phyloP scores from a whole-genome alignment of 2,888 invertebrate species.

The Xylota sylvarum region DNA sequence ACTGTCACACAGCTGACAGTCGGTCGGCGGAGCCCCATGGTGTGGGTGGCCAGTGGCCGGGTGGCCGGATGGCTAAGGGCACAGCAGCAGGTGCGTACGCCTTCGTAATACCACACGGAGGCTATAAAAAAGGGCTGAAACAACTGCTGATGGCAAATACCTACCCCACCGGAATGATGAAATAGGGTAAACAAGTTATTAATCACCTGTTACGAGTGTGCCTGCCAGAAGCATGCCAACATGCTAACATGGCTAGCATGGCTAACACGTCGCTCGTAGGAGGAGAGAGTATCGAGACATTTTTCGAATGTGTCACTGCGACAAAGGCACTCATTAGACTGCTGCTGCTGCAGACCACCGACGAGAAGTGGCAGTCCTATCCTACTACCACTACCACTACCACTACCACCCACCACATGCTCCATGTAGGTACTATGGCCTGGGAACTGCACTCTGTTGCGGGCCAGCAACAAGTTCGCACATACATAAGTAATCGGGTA shows the following conservation, averaged over 20 bases:
- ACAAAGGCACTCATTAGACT: conserved; percentile 62
- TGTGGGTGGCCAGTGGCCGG: not conserved
- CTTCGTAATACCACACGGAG: conserved; percentile 48
- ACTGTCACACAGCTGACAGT: conserved; percentile 78
- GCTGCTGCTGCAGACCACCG: conserved; percentile 15
- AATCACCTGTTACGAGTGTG: conserved; percentile 78
- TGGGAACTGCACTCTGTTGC: conserved; percentile 62
- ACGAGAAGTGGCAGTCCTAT: not conserved
- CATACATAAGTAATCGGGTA: conserved; percentile 51
- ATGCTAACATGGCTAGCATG: conserved; percentile 64
- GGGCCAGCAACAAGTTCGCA: conserved; percentile 69
- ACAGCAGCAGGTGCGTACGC: conserved; percentile 68
- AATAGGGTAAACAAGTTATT: conserved; percentile 77
- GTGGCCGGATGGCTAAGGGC: conserved; percentile 42
- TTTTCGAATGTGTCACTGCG: conserved; percentile 65
- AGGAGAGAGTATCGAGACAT: conserved; percentile 9
- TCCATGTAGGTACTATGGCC: not conserved
- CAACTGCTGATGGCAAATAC: conserved; percentile 48
- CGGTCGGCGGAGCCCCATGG: conserved; percentile 47
- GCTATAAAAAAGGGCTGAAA: conserved; percentile 64
- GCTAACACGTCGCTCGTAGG: not conserved
- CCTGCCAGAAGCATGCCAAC: conserved; percentile 67
- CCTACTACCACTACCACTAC: conserved; percentile 11
- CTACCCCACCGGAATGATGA: conserved; percentile 57
- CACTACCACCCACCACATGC: too few relatives aligned